Percentiles rank a stretch among this genome's conserved stretches.
These are phyloP conservation scores for Miltochrista miniata DNA, from an alignment of 2,888 invertebrate species.

Conservation along the genomic window DNA sequence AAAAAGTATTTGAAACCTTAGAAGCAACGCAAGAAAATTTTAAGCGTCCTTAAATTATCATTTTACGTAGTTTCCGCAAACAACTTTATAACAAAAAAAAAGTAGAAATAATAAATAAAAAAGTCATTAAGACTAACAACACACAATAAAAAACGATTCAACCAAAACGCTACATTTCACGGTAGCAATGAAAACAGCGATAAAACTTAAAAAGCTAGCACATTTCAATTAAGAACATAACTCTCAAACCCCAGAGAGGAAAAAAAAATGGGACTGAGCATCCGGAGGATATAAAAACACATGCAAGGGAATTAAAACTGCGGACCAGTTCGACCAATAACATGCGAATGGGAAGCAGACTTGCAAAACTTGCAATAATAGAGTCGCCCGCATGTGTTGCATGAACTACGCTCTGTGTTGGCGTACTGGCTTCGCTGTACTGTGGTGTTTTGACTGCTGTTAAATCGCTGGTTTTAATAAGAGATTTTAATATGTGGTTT, in stretches of 20 bases:
- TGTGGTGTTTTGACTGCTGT: background rate
- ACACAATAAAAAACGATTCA: constrained; percentile 2
- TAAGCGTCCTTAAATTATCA: too few species aligned
- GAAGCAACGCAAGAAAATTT: too few species aligned
- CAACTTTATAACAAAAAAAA: too few species aligned
- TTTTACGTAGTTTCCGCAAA: too few species aligned
- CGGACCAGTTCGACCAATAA: constrained; percentile 49
- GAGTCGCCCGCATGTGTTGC: constrained; percentile 65
- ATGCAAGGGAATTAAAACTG: constrained; percentile 49
- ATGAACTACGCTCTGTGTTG: constrained; percentile 43
- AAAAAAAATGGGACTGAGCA: constrained; percentile 37
- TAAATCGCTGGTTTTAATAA: too few species aligned
- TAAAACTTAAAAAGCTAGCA: constrained; percentile 30
- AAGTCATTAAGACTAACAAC: background rate
- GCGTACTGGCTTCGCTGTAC: background rate
- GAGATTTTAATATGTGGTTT: too few species aligned
- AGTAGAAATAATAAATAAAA: too few species aligned
- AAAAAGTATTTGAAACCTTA: too few species aligned
- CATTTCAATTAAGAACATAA: constrained; percentile 54
- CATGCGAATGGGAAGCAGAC: constrained; percentile 39
- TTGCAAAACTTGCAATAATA: constrained; percentile 65
- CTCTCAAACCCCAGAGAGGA: constrained; percentile 32
- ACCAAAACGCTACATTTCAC: constrained; percentile 8
- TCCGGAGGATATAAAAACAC: constrained; percentile 46
- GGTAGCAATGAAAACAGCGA: constrained; percentile 3